phyloP scores from a whole-genome alignment of 2,888 invertebrate genomes.

The Drosophila anomalata region DNA sequence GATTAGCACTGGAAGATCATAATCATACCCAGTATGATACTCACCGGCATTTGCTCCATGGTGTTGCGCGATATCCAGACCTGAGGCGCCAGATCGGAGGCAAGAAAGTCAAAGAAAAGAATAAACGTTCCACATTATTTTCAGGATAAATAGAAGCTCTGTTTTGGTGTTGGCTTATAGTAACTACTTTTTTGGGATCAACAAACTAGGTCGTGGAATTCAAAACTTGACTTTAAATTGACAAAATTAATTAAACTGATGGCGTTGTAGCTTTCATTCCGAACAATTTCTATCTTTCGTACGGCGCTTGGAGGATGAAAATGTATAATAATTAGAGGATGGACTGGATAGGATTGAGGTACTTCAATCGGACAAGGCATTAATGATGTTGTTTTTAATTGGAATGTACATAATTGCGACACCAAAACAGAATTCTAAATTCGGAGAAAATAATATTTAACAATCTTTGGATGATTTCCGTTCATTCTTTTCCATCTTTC shows the following conservation, averaged over 20 bases:
- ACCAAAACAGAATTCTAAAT: slow-evolving; percentile 84
- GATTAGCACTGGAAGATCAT: slow-evolving; percentile 11
- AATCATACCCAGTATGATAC: slow-evolving; percentile 71
- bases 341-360: no score
- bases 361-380: not conserved
- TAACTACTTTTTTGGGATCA: slow-evolving; percentile 49
- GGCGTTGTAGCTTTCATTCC: slow-evolving; percentile 68
- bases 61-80: slow-evolving; percentile 90
- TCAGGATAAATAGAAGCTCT: slow-evolving; percentile 75
- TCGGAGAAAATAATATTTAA: slow-evolving; percentile 80
- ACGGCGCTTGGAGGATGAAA: slow-evolving; percentile 53
- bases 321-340: slow-evolving; percentile 31
- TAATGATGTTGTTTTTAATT: not conserved
- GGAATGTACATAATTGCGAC: slow-evolving; percentile 63
- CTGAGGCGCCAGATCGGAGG: slow-evolving; percentile 84
- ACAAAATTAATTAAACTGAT: slow-evolving; percentile 53
- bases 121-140: slow-evolving; percentile 80
- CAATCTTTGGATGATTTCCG: slow-evolving; percentile 50
- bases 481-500: slow-evolving; percentile 76
- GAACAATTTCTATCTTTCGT: slow-evolving; percentile 61
- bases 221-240: slow-evolving; percentile 83
- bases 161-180: slow-evolving; percentile 80
- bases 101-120: slow-evolving; percentile 73
- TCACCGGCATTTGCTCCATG: slow-evolving; percentile 92
- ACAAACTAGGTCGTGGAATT: slow-evolving; percentile 27